Evolutionary conservation across 2,113 vertebrate genomes (phyloP).

Genomic region (Chaetops frenatus): DNA sequence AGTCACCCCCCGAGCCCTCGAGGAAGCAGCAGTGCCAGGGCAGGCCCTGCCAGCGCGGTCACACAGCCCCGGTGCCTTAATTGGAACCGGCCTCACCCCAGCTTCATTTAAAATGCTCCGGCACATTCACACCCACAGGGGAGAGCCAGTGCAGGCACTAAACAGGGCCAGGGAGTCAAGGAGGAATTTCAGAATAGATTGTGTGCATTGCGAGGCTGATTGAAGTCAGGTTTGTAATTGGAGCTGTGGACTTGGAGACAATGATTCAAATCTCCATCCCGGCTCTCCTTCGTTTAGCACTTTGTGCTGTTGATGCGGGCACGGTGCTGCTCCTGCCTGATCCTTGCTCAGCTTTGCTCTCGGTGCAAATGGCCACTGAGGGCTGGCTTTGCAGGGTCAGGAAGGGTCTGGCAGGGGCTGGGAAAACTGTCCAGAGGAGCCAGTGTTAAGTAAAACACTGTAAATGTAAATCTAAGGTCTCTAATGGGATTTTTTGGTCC

Average conservation of each 20-base stretch:
- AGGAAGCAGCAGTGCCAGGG: background rate
- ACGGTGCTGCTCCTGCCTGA: background rate
- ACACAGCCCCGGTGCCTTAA: background rate
- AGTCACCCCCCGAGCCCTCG: background rate
- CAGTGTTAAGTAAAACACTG: background rate
- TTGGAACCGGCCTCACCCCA: background rate
- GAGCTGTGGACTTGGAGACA: background rate
- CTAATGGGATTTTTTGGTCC: background rate
- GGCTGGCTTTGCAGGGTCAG: background rate
- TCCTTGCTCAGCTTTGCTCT: background rate
- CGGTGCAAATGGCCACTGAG: rapidly evolving
- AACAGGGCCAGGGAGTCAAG: background rate
- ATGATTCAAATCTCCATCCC: background rate
- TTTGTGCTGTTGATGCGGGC: background rate
- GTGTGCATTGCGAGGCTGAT: background rate
- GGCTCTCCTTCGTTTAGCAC: background rate
- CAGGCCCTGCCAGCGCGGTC: background rate
- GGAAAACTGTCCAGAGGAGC: background rate
- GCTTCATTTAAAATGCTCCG: background rate
- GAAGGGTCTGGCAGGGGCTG: background rate
- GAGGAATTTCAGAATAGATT: background rate
- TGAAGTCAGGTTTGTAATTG: background rate
- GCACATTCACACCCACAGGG: background rate
- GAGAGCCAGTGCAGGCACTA: background rate
- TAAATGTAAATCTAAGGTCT: background rate